These are phyloP conservation scores for Polyommatus iphigenia DNA, from an alignment of 2,888 invertebrate genomes.

Conservation along the genomic window DNA sequence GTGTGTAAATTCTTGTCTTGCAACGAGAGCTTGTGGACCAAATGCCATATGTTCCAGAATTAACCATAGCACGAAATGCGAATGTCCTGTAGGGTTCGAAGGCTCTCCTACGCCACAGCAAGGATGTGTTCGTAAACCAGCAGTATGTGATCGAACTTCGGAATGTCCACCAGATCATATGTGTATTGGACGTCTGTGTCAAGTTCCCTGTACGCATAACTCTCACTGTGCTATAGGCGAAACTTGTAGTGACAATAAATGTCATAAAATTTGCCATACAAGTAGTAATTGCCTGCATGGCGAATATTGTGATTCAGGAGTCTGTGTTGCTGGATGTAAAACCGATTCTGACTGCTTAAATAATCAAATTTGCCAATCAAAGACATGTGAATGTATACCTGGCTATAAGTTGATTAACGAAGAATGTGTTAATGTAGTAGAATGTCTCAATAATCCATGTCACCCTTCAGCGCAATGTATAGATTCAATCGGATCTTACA, in stretches of 20 bases:
- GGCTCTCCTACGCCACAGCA: constrained; percentile 93
- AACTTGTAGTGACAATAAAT: constrained; percentile 88
- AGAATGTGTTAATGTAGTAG: constrained; percentile 91
- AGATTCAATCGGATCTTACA: constrained; percentile 89
- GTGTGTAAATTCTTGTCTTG: constrained; percentile 90
- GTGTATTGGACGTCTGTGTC: constrained; percentile 89
- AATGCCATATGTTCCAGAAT: constrained; percentile 89
- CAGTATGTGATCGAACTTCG: constrained; percentile 82
- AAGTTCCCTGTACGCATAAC: constrained; percentile 87
- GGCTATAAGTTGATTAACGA: constrained; percentile 87
- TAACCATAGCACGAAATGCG: constrained; percentile 88
- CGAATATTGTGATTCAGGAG: constrained; percentile 91
- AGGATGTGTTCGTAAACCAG: constrained; percentile 92
- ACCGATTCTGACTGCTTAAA: constrained; percentile 88
- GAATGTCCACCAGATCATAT: constrained; percentile 89
- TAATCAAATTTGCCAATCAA: constrained; percentile 87
- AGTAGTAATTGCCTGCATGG: constrained; percentile 95
- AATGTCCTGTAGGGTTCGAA: constrained; percentile 91
- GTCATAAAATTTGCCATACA: constrained; percentile 92
- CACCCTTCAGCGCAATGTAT: constrained; percentile 89
- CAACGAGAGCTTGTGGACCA: constrained; percentile 88
- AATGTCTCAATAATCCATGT: constrained; percentile 89
- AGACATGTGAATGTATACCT: constrained; percentile 87
- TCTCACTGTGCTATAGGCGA: constrained; percentile 91
- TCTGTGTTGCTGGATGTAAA: constrained; percentile 91